Evolutionary conservation across 2,888 invertebrate species (phyloP).

Genomic region (Drosophila aldrichi): DNA sequence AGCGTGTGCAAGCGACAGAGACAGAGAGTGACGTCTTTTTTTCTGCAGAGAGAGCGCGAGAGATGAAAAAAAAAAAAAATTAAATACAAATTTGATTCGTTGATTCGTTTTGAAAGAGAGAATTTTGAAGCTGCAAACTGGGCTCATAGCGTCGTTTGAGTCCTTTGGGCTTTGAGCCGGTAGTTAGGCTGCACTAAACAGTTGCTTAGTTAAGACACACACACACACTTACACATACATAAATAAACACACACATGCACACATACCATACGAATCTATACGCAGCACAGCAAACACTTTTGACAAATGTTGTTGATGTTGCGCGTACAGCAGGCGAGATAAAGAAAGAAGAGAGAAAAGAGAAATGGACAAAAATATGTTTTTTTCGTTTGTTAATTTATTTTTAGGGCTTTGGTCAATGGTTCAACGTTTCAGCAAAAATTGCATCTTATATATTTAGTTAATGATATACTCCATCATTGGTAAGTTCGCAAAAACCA

Average conservation of each 20-base stretch:
- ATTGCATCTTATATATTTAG: constrained; percentile 98
- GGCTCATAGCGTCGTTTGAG: constrained; percentile 20
- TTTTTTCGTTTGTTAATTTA: constrained; percentile 85
- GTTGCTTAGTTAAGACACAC: constrained; percentile 32
- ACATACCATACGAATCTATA: constrained; percentile 18
- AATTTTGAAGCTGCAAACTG: constrained; percentile 21
- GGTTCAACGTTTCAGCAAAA: constrained; percentile 94
- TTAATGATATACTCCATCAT: constrained; percentile 99
- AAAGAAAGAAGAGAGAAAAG: constrained; percentile 27
- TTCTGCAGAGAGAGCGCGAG: constrained; percentile 4
- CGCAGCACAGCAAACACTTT: constrained; percentile 41
- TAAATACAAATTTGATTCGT: constrained; percentile 28
- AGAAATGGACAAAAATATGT: constrained; percentile 80
- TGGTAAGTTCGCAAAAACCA: constrained; percentile 89
- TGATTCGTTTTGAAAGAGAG: constrained; percentile 51
- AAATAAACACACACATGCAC: constrained; percentile 10
- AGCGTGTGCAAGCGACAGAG: constrained; percentile 27
- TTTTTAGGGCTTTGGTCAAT: constrained; percentile 87
- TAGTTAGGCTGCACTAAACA: constrained; percentile 45
- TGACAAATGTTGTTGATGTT: constrained; percentile 61
- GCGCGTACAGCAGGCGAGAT: constrained; percentile 50
- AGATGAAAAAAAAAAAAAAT: constrained; percentile 19
- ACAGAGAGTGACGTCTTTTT: constrained; percentile 8
- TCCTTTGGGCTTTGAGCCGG: constrained; percentile 21
- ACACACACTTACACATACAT: constrained; percentile 18